phyloP scores from a whole-genome alignment of 2,888 invertebrate species.

The Thymelicus sylvestris region DNA sequence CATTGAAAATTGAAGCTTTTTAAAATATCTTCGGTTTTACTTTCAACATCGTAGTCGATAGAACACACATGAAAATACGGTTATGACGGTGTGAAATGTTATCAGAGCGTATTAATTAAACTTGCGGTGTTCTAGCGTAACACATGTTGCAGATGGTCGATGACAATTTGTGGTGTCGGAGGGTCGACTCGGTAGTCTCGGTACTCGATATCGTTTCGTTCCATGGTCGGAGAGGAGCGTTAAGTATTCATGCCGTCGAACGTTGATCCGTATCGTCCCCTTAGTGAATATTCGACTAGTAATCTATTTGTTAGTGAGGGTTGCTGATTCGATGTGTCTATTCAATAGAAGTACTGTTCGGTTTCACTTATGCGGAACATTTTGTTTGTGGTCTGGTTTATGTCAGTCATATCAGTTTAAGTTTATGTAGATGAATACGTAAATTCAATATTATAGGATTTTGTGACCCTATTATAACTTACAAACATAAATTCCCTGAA shows the following conservation, averaged over 20 bases:
- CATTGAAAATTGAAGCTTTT: too few species aligned
- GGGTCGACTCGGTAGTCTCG: slow-evolving; percentile 15
- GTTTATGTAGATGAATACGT: too few species aligned
- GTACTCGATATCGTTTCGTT: slow-evolving; percentile 3
- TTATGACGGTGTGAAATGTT: slow-evolving; percentile 8
- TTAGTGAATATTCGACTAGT: slow-evolving; percentile 31
- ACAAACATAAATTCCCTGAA: too few species aligned
- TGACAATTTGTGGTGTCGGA: slow-evolving; percentile 18
- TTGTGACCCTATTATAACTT: too few species aligned
- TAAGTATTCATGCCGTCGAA: slow-evolving; percentile 23
- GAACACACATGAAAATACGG: background rate
- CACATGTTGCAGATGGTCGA: slow-evolving; percentile 22
- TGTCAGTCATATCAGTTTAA: too few species aligned
- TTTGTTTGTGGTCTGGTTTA: background rate
- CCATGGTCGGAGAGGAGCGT: background rate
- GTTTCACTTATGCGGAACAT: background rate
- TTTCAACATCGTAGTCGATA: background rate
- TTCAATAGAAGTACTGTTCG: background rate
- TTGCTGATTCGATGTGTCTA: slow-evolving; percentile 13
- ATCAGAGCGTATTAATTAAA: slow-evolving; percentile 12
- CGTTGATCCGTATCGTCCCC: slow-evolving; percentile 28
- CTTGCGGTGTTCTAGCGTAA: slow-evolving; percentile 2
- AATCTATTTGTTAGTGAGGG: slow-evolving; percentile 18
- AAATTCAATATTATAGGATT: too few species aligned
- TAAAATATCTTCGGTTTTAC: too few species aligned